Conservation (phyloP, 2,888 invertebrate species). For the Pristionchus entomophagus region DNA sequence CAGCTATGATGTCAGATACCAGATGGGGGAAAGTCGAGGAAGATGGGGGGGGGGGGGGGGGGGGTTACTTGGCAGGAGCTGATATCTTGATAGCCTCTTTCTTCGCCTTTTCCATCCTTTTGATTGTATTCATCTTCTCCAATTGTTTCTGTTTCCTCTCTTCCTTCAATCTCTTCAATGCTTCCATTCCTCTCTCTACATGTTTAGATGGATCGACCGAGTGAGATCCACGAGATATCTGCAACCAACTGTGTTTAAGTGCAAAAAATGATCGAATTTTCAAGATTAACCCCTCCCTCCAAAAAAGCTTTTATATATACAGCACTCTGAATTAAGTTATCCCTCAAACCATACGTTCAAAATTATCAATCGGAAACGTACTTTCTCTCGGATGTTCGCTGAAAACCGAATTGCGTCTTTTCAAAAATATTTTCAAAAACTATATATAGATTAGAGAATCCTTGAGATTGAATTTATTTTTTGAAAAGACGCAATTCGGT, state of each 20-base stretch:
- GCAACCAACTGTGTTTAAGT: not conserved
- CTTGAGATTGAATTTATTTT: no score
- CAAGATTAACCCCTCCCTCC: not conserved
- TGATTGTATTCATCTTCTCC: constrained; percentile 19
- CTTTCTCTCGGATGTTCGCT: not conserved
- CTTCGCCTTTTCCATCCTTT: constrained; percentile 31
- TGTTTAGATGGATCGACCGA: constrained; percentile 2
- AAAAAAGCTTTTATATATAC: no score
- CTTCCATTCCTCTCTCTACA: constrained; percentile 41
- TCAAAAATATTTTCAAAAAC: no score
- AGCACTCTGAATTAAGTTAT: not conserved
- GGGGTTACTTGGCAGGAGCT: not conserved
- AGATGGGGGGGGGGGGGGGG: not conserved
- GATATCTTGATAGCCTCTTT: constrained; percentile 15
- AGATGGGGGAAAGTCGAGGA: not conserved
- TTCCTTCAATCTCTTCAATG: constrained; percentile 23
- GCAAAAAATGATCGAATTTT: not conserved
- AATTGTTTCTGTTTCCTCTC: not conserved
- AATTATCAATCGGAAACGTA: not conserved
- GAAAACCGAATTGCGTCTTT: not conserved
- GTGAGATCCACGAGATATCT: not conserved
- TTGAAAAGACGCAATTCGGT: no score
- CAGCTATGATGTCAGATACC: not conserved
- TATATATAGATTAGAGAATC: no score
- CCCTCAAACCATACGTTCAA: not conserved